Evolutionary conservation across 2,888 invertebrate species (phyloP).

Genomic region (Dichetophora obliterata): DNA sequence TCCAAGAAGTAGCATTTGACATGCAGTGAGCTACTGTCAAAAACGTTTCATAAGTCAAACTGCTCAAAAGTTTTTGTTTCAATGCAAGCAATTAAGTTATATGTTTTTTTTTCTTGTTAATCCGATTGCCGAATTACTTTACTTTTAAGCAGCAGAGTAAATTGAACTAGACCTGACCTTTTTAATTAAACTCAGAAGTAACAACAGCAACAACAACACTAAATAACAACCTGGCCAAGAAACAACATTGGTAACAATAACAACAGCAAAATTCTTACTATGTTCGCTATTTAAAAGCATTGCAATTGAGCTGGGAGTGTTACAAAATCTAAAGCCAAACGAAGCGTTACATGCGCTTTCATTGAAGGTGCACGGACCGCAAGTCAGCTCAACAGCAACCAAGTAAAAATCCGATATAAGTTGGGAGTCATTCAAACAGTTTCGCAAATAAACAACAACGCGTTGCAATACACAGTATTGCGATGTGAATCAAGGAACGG

Average conservation of each 20-base stretch:
- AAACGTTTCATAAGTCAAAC: no score
- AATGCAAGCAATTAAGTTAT: not conserved
- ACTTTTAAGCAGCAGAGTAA: conserved; percentile 29
- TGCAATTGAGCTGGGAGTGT: not conserved
- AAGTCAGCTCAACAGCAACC: not conserved
- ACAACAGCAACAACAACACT: conserved; percentile 35
- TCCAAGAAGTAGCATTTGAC: not conserved
- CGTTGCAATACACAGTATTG: no score
- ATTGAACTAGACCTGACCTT: conserved; percentile 45
- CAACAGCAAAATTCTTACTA: conserved; percentile 28
- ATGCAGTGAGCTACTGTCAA: not conserved
- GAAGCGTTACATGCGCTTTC: not conserved
- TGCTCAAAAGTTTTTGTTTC: no score
- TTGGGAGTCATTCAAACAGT: conserved; percentile 2
- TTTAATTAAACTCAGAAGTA: conserved; percentile 47
- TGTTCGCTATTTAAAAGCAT: not conserved
- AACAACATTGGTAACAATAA: conserved; percentile 39
- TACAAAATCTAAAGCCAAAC: not conserved
- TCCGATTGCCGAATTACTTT: not conserved
- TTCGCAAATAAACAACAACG: not conserved
- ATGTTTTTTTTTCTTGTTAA: not conserved
- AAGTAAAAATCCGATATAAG: not conserved
- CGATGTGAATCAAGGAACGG: not conserved
- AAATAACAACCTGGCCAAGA: not conserved
- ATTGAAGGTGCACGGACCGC: not conserved